Percentiles rank a stretch among this genome's conserved stretches.
These are phyloP conservation scores for Molossus molossus DNA, from an alignment of 2,797 vertebrate genomes.

Conservation along the genomic window DNA sequence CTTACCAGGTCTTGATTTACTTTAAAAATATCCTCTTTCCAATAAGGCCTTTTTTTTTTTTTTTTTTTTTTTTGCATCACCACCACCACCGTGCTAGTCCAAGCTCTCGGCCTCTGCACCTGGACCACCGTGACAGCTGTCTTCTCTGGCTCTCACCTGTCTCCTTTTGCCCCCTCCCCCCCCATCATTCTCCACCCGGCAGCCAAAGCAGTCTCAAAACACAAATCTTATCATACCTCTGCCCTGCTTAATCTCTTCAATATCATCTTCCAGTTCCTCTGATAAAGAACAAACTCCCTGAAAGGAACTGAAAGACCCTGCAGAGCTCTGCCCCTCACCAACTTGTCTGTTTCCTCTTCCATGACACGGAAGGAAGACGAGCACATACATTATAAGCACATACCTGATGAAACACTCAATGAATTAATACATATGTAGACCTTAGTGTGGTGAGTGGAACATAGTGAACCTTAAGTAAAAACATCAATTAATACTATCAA, in stretches of 20 bases:
- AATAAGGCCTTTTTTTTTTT: background rate
- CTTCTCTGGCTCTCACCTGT: background rate
- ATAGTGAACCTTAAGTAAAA: slow-evolving; percentile 12
- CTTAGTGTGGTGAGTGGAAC: background rate
- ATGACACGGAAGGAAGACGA: background rate
- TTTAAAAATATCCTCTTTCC: slow-evolving; percentile 32
- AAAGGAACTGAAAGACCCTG: background rate
- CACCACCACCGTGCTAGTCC: fast-evolving
- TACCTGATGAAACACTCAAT: background rate
- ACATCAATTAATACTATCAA: background rate
- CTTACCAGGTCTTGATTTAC: background rate
- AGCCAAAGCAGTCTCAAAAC: background rate
- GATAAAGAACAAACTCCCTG: slow-evolving; percentile 6
- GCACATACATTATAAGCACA: background rate
- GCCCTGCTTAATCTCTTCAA: background rate
- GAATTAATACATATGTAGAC: background rate
- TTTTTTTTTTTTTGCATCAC: background rate
- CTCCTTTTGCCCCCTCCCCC: background rate
- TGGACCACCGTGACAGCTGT: background rate
- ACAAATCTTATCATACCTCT: background rate
- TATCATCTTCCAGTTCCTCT: background rate
- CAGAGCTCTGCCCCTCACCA: background rate
- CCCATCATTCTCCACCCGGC: background rate
- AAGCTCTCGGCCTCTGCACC: background rate
- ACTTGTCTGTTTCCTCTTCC: slow-evolving; percentile 4